Conservation (phyloP, 2,113 vertebrate species). For the Mola mola region DNA sequence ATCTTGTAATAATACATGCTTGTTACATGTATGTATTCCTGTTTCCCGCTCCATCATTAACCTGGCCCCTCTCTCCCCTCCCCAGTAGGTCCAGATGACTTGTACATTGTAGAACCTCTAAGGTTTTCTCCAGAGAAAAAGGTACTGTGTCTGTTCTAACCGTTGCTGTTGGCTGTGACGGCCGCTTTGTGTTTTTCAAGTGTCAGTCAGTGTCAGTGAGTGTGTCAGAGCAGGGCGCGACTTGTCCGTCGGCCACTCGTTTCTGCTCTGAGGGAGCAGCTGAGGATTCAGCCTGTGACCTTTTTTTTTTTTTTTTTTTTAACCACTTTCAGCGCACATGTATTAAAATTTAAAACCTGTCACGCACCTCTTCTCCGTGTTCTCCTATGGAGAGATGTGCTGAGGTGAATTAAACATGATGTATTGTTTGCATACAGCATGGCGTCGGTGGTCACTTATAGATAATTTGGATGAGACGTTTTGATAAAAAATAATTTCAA, state of each 20-base stretch:
- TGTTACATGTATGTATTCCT: constrained; percentile 75
- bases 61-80: constrained; percentile 80
- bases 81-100: constrained; percentile 93
- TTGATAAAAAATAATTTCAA: neutral
- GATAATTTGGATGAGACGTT: neutral
- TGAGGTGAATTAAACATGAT: neutral
- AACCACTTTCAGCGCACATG: neutral
- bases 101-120: constrained; percentile 98
- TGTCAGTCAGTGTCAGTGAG: constrained; percentile 35
- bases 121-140: constrained; percentile 99
- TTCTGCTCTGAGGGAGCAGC: constrained; percentile 15
- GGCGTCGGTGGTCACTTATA: neutral
- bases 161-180: constrained; percentile 61
- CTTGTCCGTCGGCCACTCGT: constrained; percentile 10
- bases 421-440: neutral
- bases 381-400: neutral
- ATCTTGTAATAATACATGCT: constrained; percentile 65
- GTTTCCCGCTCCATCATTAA: constrained; percentile 80
- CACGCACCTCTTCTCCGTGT: neutral
- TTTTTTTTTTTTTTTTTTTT: too few relatives aligned
- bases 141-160: constrained; percentile 83
- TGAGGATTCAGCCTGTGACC: constrained; percentile 15
- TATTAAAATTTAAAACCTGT: neutral
- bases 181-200: constrained; percentile 48
- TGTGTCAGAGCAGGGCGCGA: constrained; percentile 17